Conservation (phyloP, 1,140 invertebrate species). For the Cecropterus lyciades region DNA sequence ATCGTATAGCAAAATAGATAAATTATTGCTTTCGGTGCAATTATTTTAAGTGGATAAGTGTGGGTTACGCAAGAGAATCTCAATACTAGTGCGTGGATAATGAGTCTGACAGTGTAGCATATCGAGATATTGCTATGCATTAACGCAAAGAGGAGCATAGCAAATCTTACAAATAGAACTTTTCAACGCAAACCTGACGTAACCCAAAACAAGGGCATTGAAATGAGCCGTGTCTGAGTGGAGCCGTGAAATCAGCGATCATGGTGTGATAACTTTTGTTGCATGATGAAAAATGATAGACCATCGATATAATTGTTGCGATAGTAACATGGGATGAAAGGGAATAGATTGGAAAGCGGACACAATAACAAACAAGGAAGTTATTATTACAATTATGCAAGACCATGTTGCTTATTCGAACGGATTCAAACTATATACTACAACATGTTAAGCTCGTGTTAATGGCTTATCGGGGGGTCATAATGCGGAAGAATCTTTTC, state of each 20-base stretch:
- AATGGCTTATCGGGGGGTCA: background rate
- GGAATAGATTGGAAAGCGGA: conserved; percentile 34
- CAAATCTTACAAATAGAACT: conserved; percentile 43
- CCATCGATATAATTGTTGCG: conserved; percentile 33
- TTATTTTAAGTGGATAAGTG: conserved; percentile 34
- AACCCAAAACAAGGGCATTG: conserved; percentile 43
- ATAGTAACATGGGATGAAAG: conserved; percentile 23
- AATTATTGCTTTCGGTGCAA: conserved; percentile 8
- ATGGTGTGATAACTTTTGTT: conserved; percentile 46
- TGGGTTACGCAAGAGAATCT: conserved; percentile 30
- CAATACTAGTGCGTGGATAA: conserved; percentile 27
- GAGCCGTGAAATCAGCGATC: conserved; percentile 61
- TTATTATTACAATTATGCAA: conserved; percentile 37
- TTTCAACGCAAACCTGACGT: conserved; percentile 43
- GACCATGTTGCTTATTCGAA: conserved; percentile 16
- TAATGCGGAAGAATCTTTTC: background rate
- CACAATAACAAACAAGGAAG: conserved; percentile 36
- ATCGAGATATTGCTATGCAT: conserved; percentile 25
- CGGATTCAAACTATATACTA: conserved; percentile 1
- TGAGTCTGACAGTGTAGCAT: conserved; percentile 14
- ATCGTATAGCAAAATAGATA: conserved; percentile 9
- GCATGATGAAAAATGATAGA: conserved; percentile 36
- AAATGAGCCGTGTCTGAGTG: conserved; percentile 59
- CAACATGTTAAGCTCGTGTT: background rate
- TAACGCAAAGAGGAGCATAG: conserved; percentile 35